A percentile compares a stretch with the other conserved stretches of the same genome.
These are phyloP conservation scores for Harpagoxenus sublaevis DNA, from an alignment of 2,888 invertebrate genomes.

Conservation along the genomic window DNA sequence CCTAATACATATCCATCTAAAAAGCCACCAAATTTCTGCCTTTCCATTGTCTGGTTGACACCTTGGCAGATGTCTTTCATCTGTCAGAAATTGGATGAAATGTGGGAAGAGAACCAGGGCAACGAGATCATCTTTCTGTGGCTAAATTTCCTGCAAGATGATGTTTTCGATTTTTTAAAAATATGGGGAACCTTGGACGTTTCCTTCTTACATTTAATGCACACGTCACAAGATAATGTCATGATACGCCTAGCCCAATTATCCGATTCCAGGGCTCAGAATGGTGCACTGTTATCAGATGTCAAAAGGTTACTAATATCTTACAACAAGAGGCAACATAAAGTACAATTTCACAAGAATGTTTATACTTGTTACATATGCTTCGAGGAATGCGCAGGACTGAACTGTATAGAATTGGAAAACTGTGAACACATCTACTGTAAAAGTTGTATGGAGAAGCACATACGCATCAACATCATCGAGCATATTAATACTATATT, in stretches of 20 bases:
- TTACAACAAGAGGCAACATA: conserved; percentile 56
- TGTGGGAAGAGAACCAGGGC: conserved; percentile 75
- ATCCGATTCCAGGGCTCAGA: conserved; percentile 70
- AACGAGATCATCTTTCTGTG: conserved; percentile 79
- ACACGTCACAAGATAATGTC: conserved; percentile 54
- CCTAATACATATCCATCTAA: conserved; percentile 76
- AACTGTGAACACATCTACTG: conserved; percentile 76
- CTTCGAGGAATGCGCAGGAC: conserved; percentile 68
- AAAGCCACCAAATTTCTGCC: conserved; percentile 72
- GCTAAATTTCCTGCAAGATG: conserved; percentile 76
- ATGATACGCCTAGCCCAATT: conserved; percentile 50
- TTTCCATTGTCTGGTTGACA: conserved; percentile 76
- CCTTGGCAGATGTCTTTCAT: conserved; percentile 73
- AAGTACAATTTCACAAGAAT: conserved; percentile 65
- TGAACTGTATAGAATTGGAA: conserved; percentile 69
- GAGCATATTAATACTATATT: conserved; percentile 57
- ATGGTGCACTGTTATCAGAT: conserved; percentile 61
- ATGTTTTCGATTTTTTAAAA: conserved; percentile 70
- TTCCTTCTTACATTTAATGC: conserved; percentile 67
- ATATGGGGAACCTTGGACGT: conserved; percentile 71
- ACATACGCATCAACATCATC: conserved; percentile 71
- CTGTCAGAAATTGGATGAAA: conserved; percentile 78
- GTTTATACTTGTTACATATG: conserved; percentile 76
- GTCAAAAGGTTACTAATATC: conserved; percentile 67
- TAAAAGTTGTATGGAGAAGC: conserved; percentile 70